These are phyloP conservation scores for Nomada goodeniana DNA, from an alignment of 2,888 invertebrate species.

Conservation along the genomic window DNA sequence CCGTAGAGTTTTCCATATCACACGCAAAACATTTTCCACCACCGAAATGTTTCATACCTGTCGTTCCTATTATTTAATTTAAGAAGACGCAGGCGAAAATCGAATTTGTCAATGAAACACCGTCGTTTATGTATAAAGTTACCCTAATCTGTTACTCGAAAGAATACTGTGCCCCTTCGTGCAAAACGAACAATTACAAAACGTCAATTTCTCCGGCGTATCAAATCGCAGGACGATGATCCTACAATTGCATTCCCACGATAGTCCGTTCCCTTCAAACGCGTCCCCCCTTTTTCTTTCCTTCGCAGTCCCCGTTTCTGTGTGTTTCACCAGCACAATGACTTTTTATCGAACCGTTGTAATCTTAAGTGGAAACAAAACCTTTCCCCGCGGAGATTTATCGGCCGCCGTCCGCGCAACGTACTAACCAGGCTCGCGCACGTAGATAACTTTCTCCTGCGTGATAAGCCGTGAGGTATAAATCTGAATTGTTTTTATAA, in stretches of 20 bases:
- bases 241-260: slow-evolving; percentile 59
- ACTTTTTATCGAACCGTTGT: slow-evolving; percentile 67
- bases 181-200: background rate
- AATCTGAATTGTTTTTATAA: slow-evolving; percentile 81
- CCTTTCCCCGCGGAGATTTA: slow-evolving; percentile 67
- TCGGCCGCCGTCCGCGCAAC: slow-evolving; percentile 59
- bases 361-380: slow-evolving; percentile 72
- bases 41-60: no score
- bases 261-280: slow-evolving; percentile 45
- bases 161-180: no score
- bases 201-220: background rate
- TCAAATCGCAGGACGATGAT: background rate
- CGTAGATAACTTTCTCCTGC: slow-evolving; percentile 76
- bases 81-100: no score
- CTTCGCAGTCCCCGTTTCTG: background rate
- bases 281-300: slow-evolving; percentile 16
- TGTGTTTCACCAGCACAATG: slow-evolving; percentile 42
- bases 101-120: no score
- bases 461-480: slow-evolving; percentile 78
- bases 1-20: no score
- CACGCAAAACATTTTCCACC: no score
- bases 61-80: no score
- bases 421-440: slow-evolving; percentile 55
- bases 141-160: no score
- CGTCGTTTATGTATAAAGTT: no score